These are phyloP conservation scores for Gallinago solitaria DNA, from an alignment of 2,797 vertebrate genomes.

Conservation along the genomic window DNA sequence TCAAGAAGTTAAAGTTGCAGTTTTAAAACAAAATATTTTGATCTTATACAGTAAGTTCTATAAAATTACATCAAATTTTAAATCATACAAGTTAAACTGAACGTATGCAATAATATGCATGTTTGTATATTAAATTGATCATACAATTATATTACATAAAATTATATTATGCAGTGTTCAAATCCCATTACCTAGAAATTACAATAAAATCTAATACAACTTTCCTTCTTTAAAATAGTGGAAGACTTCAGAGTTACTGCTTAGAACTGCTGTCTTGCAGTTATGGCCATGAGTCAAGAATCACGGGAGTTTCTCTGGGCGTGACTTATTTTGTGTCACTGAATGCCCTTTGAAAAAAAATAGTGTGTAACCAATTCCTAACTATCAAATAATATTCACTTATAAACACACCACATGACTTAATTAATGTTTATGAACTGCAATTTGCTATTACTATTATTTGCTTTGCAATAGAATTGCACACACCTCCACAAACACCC, in stretches of 20 bases:
- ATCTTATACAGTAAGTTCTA: not conserved
- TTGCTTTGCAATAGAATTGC: not conserved
- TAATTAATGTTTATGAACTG: conserved; percentile 8
- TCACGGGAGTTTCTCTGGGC: not conserved
- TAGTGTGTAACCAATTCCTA: not conserved
- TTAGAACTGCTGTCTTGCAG: not conserved
- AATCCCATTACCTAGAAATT: not conserved
- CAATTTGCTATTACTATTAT: not conserved
- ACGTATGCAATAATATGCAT: not conserved
- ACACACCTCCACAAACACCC: not conserved
- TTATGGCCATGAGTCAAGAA: not conserved
- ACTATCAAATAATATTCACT: not conserved
- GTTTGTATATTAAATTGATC: not conserved
- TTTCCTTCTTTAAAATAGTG: not conserved
- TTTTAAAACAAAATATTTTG: not conserved
- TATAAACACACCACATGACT: not conserved
- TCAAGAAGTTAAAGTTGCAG: not conserved
- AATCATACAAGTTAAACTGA: not conserved
- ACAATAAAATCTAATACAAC: not conserved
- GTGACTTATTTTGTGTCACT: not conserved
- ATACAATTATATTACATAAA: not conserved
- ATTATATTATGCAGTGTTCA: not conserved
- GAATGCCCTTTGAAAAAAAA: not conserved
- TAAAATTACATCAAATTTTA: not conserved
- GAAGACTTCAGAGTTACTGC: not conserved